phyloP scores from a whole-genome alignment of 2,113 vertebrate species.

The Pantherophis guttatus region DNA sequence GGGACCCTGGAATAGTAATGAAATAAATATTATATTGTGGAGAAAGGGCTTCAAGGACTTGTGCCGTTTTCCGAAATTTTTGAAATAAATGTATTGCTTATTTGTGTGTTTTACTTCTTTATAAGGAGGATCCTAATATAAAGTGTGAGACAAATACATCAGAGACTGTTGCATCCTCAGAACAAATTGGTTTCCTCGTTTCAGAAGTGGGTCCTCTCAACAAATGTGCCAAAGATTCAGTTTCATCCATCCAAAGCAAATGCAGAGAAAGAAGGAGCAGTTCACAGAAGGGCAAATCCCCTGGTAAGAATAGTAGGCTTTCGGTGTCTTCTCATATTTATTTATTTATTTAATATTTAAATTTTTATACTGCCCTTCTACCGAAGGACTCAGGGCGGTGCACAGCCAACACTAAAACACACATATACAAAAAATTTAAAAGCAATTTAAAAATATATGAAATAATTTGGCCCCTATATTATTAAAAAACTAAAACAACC shows the following conservation, averaged over 20 bases:
- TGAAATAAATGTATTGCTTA: background rate
- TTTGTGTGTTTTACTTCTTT: slow-evolving; percentile 24
- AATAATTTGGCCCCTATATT: no score
- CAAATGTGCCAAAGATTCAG: slow-evolving; percentile 44
- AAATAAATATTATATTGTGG: background rate
- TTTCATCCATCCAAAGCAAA: slow-evolving; percentile 41
- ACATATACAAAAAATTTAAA: no score
- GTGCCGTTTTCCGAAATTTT: background rate
- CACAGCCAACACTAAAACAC: no score
- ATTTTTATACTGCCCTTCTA: no score
- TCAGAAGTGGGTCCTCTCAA: slow-evolving; percentile 46
- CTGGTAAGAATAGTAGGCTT: slow-evolving; percentile 56
- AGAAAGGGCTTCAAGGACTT: background rate
- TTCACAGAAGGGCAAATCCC: slow-evolving; percentile 40
- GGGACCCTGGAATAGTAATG: background rate
- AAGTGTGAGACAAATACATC: slow-evolving; percentile 32
- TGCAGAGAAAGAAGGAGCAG: slow-evolving; percentile 56
- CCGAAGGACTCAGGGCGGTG: no score
- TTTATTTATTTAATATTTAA: background rate
- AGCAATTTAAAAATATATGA: no score
- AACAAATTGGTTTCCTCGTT: slow-evolving; percentile 56
- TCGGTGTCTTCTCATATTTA: background rate
- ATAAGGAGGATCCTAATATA: slow-evolving; percentile 41
- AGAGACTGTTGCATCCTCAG: slow-evolving; percentile 57
- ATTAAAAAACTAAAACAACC: no score